phyloP scores from a whole-genome alignment of 2,113 vertebrate genomes.

The Hippocampus barbouri region DNA sequence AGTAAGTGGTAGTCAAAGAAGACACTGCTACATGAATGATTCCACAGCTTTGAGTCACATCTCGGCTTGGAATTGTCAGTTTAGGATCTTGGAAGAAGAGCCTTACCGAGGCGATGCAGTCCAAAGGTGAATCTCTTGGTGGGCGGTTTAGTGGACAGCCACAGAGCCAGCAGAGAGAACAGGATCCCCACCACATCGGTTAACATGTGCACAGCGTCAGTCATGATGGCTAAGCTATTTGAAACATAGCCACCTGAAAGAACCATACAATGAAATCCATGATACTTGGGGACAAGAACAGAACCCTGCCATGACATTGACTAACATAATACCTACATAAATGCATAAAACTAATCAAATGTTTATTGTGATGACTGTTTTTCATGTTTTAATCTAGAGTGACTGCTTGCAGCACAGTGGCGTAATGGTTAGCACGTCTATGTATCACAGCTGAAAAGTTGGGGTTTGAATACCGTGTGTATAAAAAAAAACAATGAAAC shows the following conservation, averaged over 20 bases:
- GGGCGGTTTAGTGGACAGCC: conserved; percentile 90
- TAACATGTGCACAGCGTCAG: conserved; percentile 93
- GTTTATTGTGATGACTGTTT: no score
- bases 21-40: not conserved
- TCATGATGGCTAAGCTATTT: conserved; percentile 97
- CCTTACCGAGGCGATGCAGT: conserved; percentile 90
- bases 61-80: not conserved
- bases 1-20: no score
- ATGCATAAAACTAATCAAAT: no score
- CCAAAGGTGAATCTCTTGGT: conserved; percentile 92
- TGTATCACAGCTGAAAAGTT: no score
- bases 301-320: not conserved
- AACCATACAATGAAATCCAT: not conserved
- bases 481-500: no score
- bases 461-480: no score
- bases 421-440: no score
- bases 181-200: conserved; percentile 92
- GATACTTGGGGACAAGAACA: not conserved
- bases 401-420: no score
- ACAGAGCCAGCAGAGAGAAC: conserved; percentile 90
- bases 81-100: not conserved
- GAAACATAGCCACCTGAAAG: conserved; percentile 86
- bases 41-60: not conserved
- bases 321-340: not conserved
- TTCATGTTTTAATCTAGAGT: no score